Evolutionary conservation across 2,797 vertebrate species (phyloP).

Genomic region (Melanotaenia pygmaea): DNA sequence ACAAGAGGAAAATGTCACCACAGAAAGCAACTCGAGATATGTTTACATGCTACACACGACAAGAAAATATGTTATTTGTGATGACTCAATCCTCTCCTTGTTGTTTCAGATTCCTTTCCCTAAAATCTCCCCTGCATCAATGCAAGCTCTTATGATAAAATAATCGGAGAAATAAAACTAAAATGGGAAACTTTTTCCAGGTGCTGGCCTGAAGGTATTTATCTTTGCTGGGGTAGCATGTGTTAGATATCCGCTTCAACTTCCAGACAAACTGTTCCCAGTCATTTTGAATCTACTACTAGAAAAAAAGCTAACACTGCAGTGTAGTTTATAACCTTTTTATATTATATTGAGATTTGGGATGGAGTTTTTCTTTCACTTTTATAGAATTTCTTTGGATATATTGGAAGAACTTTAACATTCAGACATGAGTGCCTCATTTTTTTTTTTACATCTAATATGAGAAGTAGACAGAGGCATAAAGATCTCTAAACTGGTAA

Average conservation of each 20-base stretch:
- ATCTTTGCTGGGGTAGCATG: conserved; percentile 3
- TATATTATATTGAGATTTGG: background rate
- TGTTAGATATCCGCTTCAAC: background rate
- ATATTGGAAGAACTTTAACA: background rate
- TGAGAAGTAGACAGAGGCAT: background rate
- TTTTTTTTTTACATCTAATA: background rate
- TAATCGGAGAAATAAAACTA: background rate
- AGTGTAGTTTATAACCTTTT: background rate
- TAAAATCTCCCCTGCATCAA: conserved; percentile 28
- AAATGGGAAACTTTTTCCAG: background rate
- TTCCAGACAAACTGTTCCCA: background rate
- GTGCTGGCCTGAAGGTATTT: background rate
- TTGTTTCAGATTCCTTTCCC: conserved; percentile 68
- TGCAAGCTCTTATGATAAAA: conserved; percentile 9
- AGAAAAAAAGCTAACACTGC: background rate
- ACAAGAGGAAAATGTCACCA: conserved; percentile 56
- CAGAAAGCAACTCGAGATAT: conserved; percentile 14
- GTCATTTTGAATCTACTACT: background rate
- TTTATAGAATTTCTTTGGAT: background rate
- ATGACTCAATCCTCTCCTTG: conserved; percentile 58
- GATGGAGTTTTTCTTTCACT: background rate
- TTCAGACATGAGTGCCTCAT: background rate
- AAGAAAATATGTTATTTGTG: conserved; percentile 32
- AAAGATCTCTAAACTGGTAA: background rate
- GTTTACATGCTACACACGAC: conserved; percentile 1